These are phyloP conservation scores for Spilosoma lubricipeda DNA, from an alignment of 2,888 invertebrate genomes.

Conservation along the genomic window DNA sequence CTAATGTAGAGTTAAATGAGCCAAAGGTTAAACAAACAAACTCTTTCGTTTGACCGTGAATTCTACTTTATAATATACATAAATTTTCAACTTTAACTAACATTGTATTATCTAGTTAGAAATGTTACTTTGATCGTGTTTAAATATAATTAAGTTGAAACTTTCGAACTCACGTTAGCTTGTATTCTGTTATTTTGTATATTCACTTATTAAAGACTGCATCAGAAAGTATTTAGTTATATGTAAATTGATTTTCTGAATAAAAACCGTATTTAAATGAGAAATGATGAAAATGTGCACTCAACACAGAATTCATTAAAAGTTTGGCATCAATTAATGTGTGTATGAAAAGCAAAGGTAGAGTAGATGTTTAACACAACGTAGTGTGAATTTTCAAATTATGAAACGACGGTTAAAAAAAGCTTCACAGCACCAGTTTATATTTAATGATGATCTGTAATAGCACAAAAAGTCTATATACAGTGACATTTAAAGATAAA, in stretches of 20 bases:
- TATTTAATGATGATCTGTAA: too few relatives aligned
- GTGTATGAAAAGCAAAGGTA: neutral
- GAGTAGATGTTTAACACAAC: neutral
- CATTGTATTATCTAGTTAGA: neutral
- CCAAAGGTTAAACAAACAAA: constrained; percentile 5
- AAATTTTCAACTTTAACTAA: neutral
- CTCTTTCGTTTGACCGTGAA: neutral
- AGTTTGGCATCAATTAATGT: neutral
- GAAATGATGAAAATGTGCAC: too few relatives aligned
- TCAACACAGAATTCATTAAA: too few relatives aligned
- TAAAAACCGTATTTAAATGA: neutral
- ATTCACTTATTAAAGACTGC: neutral
- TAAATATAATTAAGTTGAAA: neutral
- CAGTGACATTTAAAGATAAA: too few relatives aligned
- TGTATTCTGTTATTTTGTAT: neutral
- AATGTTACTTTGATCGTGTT: constrained; percentile 3
- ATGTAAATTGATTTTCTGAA: neutral
- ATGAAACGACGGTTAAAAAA: neutral
- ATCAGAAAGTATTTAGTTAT: neutral
- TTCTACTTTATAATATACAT: constrained; percentile 1
- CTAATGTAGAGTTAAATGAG: neutral
- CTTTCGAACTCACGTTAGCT: neutral
- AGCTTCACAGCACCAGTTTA: too few relatives aligned
- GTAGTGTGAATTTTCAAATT: neutral
- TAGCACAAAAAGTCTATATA: too few relatives aligned